Base-by-base conservation (phyloP, 2,797 vertebrate genomes). In the Sphenopsis melanotis region DNA sequence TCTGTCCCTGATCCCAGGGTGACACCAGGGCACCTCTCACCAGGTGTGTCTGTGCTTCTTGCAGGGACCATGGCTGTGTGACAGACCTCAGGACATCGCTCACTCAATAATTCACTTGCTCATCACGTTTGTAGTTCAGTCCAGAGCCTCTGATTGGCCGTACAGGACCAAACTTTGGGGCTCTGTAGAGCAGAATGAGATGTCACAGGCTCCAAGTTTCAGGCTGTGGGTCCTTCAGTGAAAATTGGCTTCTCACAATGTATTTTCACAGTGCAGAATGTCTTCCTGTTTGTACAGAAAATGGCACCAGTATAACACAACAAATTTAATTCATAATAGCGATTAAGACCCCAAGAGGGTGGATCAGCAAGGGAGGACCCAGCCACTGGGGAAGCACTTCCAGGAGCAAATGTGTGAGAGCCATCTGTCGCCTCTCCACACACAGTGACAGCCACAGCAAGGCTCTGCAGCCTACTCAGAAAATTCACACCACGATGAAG, bases 341-440 rank as follows among this genome's bases (percentile, higher is more conserved):
- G 61, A 41, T 72, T 55, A 53, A 63, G 37, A 26, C 70, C 42
- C 61, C 1, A 4, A 46, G 91, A 66, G 64, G 13, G 19, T 1
- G 37, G 72, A 66, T 46, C 46, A 30, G 74, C 61, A 19, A 32
- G 75, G 76, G 68, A 85, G 76, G 42, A 46, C 39, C 24, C 29
- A 64, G 52, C 53, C 76, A 18, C 82, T 19, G 59, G 75, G 82
- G 89, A 69, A 79, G 60, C 70, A 11, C 78, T 90, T 87, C 30
- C 76, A 75, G 90, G 84, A 90, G 69, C 66, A 75, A 91, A 78
- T 4, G 80, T 78, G 85, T 81, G 70, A 57, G 74, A 96, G 80
- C 95, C 91, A 91, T 95, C 94, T 96, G 95, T 83, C 11, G 12
- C 85, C 78, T 76, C 91, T 14, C 87, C 60, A 30, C 14, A 6